Evolutionary conservation across 2,888 invertebrate species (phyloP).

Genomic region (Macrosiphum euphorbiae): DNA sequence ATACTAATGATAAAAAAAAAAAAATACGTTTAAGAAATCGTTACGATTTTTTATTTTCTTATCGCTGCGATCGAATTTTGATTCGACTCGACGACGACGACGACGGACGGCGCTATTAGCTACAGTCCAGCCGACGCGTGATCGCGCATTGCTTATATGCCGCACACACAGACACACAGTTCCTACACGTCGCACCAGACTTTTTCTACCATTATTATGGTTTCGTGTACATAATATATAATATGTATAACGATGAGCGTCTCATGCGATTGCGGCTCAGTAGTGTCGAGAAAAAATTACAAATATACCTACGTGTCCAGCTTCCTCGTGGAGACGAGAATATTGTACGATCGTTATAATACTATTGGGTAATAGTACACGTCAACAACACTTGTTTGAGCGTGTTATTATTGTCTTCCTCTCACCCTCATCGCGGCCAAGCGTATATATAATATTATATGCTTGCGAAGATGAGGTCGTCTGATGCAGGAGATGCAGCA

Average conservation of each 20-base stretch:
- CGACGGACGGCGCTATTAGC: constrained; percentile 30
- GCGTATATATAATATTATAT: too few species aligned
- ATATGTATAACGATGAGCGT: neutral
- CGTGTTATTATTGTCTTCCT: neutral
- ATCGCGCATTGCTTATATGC: constrained; percentile 14
- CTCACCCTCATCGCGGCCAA: too few species aligned
- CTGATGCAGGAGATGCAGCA: too few species aligned
- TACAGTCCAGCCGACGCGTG: neutral
- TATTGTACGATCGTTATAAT: neutral
- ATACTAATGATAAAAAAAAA: neutral
- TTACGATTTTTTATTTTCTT: constrained; percentile 5
- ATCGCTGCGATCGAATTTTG: constrained; percentile 27
- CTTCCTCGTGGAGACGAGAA: neutral
- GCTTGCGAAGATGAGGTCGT: too few species aligned
- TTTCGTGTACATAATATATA: neutral
- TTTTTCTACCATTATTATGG: neutral
- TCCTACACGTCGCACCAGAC: neutral
- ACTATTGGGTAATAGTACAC: neutral
- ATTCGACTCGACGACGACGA: neutral
- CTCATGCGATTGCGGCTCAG: neutral
- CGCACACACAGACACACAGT: too few species aligned
- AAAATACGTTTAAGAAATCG: constrained; percentile 21
- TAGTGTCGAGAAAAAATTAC: constrained; percentile 13
- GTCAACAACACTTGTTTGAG: neutral
- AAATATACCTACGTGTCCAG: neutral